Percentiles rank a stretch among this genome's conserved stretches.
These are phyloP conservation scores for Dicyrtomina minuta DNA, from an alignment of 2,888 invertebrate species.

Conservation along the genomic window DNA sequence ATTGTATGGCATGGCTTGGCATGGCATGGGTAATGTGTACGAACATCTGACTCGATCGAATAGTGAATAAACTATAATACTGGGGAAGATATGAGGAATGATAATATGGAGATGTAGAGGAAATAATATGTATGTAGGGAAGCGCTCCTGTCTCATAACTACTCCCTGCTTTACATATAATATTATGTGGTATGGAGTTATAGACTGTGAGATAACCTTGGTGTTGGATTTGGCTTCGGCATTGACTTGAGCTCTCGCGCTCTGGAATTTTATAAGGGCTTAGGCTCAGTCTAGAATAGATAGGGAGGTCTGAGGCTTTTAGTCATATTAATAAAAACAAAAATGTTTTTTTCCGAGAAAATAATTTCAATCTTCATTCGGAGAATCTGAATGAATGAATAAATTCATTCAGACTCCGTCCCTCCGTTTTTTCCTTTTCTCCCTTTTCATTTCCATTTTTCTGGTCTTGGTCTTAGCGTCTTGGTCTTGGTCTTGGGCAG, in stretches of 20 bases:
- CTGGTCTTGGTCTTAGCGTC: neutral
- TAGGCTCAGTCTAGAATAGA: conserved; percentile 5
- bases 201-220: neutral
- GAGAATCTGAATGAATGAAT: conserved; percentile 20
- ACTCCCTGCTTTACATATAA: neutral
- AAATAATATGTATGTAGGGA: no score
- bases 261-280: no score
- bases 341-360: conserved; percentile 8
- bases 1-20: no score
- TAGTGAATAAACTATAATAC: no score
- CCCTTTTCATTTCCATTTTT: neutral
- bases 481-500: neutral
- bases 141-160: no score
- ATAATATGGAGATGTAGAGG: no score
- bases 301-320: neutral
- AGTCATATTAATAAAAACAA: conserved; percentile 12
- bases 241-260: no score
- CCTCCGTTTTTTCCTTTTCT: neutral
- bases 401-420: conserved; percentile 8
- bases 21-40: no score
- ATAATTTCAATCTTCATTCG: conserved; percentile 18
- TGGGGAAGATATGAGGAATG: no score
- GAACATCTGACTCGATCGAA: no score
- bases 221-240: no score
- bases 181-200: neutral